Conservation (phyloP, 2,888 invertebrate species). For the Mycalesis mineus region DNA sequence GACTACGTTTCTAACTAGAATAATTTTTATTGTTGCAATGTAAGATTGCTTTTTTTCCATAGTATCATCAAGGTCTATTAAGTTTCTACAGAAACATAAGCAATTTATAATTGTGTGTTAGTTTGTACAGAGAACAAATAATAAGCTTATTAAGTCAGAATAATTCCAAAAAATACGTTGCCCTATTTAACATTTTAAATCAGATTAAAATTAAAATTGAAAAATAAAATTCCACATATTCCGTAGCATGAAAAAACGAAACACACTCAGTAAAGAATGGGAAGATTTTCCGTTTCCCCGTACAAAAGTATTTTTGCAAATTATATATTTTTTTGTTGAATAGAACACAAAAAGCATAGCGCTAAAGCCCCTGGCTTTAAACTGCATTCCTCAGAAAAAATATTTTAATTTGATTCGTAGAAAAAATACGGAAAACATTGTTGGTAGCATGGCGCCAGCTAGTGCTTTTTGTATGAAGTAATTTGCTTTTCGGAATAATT, state of each 20-base stretch:
- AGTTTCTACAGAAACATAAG: too few species aligned
- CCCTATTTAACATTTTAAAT: neutral
- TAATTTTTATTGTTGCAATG: too few species aligned
- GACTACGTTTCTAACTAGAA: too few species aligned
- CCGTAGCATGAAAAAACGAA: neutral
- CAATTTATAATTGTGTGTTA: too few species aligned
- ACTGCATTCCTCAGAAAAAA: constrained; percentile 13
- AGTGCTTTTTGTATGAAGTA: neutral
- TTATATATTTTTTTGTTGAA: constrained; percentile 5
- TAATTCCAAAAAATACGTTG: neutral
- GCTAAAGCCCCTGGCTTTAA: constrained; percentile 1
- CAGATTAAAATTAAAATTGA: neutral
- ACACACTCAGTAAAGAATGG: constrained; percentile 2
- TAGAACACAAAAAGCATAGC: constrained; percentile 5
- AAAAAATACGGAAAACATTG: constrained; percentile 2
- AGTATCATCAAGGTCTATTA: too few species aligned
- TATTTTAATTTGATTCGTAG: constrained; percentile 6
- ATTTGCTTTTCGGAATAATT: neutral
- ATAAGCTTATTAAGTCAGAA: neutral
- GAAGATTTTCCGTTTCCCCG: constrained; percentile 1
- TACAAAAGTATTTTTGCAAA: constrained; percentile 6
- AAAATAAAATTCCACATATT: neutral
- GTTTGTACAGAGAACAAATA: too few species aligned
- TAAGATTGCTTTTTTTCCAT: too few species aligned
- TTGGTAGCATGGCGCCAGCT: too few species aligned